Base-by-base conservation (phyloP, 2,888 invertebrate genomes). In the Oscheius onirici region DNA sequence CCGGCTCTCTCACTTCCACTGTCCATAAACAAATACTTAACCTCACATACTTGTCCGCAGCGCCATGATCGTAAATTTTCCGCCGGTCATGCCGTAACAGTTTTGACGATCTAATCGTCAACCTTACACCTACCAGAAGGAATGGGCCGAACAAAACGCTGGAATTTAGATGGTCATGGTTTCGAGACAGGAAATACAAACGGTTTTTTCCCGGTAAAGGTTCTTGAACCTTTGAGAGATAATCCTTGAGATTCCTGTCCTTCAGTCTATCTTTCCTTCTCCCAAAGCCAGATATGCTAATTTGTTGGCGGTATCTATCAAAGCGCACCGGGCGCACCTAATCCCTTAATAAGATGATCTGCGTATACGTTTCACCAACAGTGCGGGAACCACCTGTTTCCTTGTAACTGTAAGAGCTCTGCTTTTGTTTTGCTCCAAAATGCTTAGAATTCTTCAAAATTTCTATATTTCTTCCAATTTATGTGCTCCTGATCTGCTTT, bases 321-420 rank as follows among this genome's bases (percentile, higher is more conserved):
- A 63, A 63, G 63, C 63, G 49, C 63, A 49, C 63, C 63, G 49
- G 43, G 24, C 63, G 63, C 49, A 49, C 63, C 63, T 63, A 63
- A 63, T 63, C 63, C 63, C 46, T 28, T 63, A 63, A 63, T 63
- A 49, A 63, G 63, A 63, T 63, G 63, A 63, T 63, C 63, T 49
- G 63, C 63, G 63, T 46, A 63, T 63, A 17, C 49, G 49, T 63
- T 63, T 63, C 63, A 49, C 49, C 63, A 63, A 63, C 63, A 63
- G 24, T 49, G 63, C 58, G 58, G 58, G 58, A 58, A 58, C 55
- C 28, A 55, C 55, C 55, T 55, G 55, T 55, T 34, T 55, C 28
- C 26, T 55, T 24, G 26, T n/a, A 24, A 26, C 28, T 28, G 24
- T 15, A n/a, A n/a, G n/a, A n/a, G n/a, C n/a, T n/a, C n/a, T n/a